Evolutionary conservation across 2,113 vertebrate species (phyloP), one percentile per base, ranked within the genome.

Genomic region (Otolemur garnettii): DNA sequence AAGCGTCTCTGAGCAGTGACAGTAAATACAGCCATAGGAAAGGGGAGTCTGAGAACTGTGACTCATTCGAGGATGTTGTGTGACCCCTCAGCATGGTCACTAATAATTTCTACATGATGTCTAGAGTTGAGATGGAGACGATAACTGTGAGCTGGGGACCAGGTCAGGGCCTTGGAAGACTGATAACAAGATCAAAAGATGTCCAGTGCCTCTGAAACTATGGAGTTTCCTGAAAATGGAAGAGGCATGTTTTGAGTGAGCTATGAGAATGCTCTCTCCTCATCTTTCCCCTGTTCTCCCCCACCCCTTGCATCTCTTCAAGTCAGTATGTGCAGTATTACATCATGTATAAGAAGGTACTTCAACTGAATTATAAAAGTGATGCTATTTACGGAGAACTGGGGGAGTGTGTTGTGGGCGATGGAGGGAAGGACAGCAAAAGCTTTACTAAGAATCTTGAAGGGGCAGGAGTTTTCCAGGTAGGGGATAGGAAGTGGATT

Each of bases 261-360:
- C 45, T n/a, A 7, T 33, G 13, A 59, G 60, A 30, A 53, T 9
- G 15, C n/a, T 38, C 26, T 82, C 28, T 87, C 55, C 50, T 72
- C n/a, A 26, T 26, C 28, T 13, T 85, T 21, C 11, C 24, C 60
- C 60, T 62, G 8, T 21, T 68, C 53, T 1, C 4, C 8, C 12
- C 0, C 0, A 7, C 15, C 6, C 12, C 0, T 0, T 7, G 59
- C 55, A 81, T 5, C n/a, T 50, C 74, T 80, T 1, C 72, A 62
- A 77, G 83, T 24, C 66, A 50, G 30, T 45, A 3, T 35, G 0
- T 60, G 60, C 55, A 45, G 53, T n/a, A 33, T 55, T 53, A 53
- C 26, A 26, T 60, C 62, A 55, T 13, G 1, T n/a, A 33, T 55
- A 74, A 64, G 28, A 33, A 74, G 50, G 28, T 45, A 68, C 78